A percentile compares a stretch with the other conserved stretches of the same genome.
phyloP scores from a whole-genome alignment of 2,888 invertebrate genomes.

The Gerris lacustris region DNA sequence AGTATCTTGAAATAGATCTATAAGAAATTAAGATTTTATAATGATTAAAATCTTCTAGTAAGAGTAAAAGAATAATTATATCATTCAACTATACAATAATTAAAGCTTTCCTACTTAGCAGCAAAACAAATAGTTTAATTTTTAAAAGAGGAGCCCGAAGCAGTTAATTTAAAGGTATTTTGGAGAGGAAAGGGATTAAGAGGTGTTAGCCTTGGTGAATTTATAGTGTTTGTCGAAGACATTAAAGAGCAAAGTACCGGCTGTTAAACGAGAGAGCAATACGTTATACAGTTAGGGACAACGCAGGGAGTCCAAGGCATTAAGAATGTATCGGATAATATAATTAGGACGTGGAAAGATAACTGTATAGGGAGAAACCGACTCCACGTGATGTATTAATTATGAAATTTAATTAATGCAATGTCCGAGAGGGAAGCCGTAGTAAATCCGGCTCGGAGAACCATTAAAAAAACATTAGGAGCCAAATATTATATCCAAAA shows the following conservation, averaged over 20 bases:
- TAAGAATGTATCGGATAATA: conserved; percentile 1
- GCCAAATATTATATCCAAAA: no score
- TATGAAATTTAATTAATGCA: conserved; percentile 1
- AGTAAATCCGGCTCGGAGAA: neutral
- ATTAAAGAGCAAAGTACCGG: neutral
- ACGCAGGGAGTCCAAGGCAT: neutral
- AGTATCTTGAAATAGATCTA: no score
- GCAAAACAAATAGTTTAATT: neutral
- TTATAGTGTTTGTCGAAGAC: conserved; percentile 3
- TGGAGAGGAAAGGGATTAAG: neutral
- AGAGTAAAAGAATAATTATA: no score
- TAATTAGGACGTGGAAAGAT: neutral
- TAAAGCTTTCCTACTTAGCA: no score
- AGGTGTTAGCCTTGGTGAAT: neutral
- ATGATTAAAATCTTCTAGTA: no score
- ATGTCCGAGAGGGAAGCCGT: neutral
- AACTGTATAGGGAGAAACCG: neutral
- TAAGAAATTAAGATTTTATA: no score
- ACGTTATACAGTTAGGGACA: no score
- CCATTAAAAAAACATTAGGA: conserved; percentile 2
- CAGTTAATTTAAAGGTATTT: conserved; percentile 3
- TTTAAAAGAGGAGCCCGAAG: neutral
- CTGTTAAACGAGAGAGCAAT: neutral
- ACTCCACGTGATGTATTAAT: neutral
- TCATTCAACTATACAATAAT: no score